These are phyloP conservation scores for Semicossyphus pulcher DNA, from an alignment of 2,113 vertebrate species.

Conservation along the genomic window DNA sequence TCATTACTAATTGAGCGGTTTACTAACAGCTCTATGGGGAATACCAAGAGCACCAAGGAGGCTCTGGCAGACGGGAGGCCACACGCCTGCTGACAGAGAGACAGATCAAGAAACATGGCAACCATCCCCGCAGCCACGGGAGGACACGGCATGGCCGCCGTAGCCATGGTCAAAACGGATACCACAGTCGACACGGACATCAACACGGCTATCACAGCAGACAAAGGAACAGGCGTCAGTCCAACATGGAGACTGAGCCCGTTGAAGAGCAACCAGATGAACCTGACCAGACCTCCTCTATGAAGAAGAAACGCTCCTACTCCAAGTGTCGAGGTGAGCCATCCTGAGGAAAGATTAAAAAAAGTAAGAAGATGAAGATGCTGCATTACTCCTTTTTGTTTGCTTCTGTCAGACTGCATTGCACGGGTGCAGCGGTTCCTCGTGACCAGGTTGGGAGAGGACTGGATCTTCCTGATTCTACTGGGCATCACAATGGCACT, in stretches of 20 bases:
- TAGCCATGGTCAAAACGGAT: constrained; percentile 72
- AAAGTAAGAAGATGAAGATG: accelerated
- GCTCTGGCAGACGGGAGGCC: constrained; percentile 84
- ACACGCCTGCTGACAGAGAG: constrained; percentile 83
- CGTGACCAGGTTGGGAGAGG: constrained; percentile 93
- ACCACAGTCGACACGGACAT: constrained; percentile 47
- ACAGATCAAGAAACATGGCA: constrained; percentile 78
- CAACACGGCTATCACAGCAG: constrained; percentile 66
- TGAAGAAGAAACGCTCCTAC: constrained; percentile 86
- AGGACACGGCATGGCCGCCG: constrained; percentile 40
- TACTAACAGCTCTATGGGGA: constrained; percentile 88
- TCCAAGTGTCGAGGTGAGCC: constrained; percentile 90
- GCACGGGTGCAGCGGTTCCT: constrained; percentile 86
- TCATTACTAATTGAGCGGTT: not conserved
- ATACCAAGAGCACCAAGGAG: constrained; percentile 89
- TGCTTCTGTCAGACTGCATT: constrained; percentile 85
- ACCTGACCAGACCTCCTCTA: constrained; percentile 73
- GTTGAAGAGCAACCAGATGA: constrained; percentile 16
- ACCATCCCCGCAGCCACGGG: constrained; percentile 31
- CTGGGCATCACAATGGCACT: constrained; percentile 96
- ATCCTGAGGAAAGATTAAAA: not conserved
- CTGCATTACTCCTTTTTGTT: not conserved
- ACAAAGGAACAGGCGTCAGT: constrained; percentile 41
- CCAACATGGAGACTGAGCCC: constrained; percentile 42
- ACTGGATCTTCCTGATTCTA: constrained; percentile 97